Evolutionary conservation across 2,888 invertebrate genomes (phyloP).

Genomic region (Monopis laevigella): DNA sequence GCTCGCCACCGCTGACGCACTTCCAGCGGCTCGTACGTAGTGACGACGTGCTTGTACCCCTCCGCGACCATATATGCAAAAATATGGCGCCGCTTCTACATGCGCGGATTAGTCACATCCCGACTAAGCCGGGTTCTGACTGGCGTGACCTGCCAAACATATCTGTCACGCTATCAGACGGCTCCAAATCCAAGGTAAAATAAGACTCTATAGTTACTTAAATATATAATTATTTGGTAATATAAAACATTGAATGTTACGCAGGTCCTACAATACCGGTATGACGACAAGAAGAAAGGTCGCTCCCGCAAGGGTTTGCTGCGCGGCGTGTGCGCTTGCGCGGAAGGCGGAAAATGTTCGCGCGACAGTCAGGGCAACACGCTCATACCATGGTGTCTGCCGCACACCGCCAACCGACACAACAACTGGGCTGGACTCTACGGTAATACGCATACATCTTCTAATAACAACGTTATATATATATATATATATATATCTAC

Average conservation of each 20-base stretch:
- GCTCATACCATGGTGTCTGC: slow-evolving; percentile 65
- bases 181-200: slow-evolving; percentile 29
- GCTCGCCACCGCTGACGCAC: slow-evolving; percentile 40
- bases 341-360: slow-evolving; percentile 38
- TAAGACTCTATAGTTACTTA: neutral
- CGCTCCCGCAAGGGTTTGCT: slow-evolving; percentile 27
- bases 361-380: slow-evolving; percentile 55
- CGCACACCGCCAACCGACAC: slow-evolving; percentile 62
- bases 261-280: slow-evolving; percentile 29
- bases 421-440: slow-evolving; percentile 65
- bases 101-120: slow-evolving; percentile 55
- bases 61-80: slow-evolving; percentile 59
- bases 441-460: slow-evolving; percentile 15
- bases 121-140: slow-evolving; percentile 51
- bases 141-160: slow-evolving; percentile 66
- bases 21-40: slow-evolving; percentile 41
- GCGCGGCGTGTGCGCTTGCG: slow-evolving; percentile 60
- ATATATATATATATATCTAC: too few relatives aligned
- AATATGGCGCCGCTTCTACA: slow-evolving; percentile 51
- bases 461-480: neutral
- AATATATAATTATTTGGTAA: neutral
- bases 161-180: slow-evolving; percentile 44
- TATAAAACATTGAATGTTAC: slow-evolving; percentile 39
- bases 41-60: slow-evolving; percentile 16
- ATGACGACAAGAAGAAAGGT: slow-evolving; percentile 36